phyloP scores from a whole-genome alignment of 2,888 invertebrate species.

The Habrosyne pyritoides region DNA sequence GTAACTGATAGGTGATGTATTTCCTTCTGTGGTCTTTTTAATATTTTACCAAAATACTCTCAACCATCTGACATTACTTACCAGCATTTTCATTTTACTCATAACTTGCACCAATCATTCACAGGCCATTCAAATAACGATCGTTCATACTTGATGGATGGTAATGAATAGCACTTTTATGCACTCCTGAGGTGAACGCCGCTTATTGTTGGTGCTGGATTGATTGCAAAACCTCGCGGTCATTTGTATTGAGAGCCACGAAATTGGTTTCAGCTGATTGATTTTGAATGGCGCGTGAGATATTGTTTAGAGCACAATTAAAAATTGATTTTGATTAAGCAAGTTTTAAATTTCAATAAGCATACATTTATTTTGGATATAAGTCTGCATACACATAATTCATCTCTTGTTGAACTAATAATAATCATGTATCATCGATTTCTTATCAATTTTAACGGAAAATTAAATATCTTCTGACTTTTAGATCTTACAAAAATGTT shows the following conservation, averaged over 20 bases:
- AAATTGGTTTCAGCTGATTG: constrained; percentile 32
- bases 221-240: constrained; percentile 39
- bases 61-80: not conserved
- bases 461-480: too few species aligned
- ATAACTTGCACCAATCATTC: constrained; percentile 31
- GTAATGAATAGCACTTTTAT: constrained; percentile 66
- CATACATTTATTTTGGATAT: too few species aligned
- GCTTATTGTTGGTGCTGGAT: constrained; percentile 30
- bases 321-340: constrained; percentile 2
- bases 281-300: constrained; percentile 38
- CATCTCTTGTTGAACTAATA: too few species aligned
- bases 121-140: constrained; percentile 44
- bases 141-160: constrained; percentile 66
- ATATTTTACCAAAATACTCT: not conserved
- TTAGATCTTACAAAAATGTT: too few species aligned
- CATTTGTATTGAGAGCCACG: constrained; percentile 18
- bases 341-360: not conserved
- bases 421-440: too few species aligned
- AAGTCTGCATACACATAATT: too few species aligned
- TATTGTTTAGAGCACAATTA: constrained; percentile 32
- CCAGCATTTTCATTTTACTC: constrained; percentile 14
- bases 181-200: constrained; percentile 45
- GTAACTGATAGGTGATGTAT: too few species aligned
- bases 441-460: too few species aligned
- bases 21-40: too few species aligned